These are phyloP conservation scores for Selene dorsalis DNA, from an alignment of 2,797 vertebrate species.

Conservation along the genomic window DNA sequence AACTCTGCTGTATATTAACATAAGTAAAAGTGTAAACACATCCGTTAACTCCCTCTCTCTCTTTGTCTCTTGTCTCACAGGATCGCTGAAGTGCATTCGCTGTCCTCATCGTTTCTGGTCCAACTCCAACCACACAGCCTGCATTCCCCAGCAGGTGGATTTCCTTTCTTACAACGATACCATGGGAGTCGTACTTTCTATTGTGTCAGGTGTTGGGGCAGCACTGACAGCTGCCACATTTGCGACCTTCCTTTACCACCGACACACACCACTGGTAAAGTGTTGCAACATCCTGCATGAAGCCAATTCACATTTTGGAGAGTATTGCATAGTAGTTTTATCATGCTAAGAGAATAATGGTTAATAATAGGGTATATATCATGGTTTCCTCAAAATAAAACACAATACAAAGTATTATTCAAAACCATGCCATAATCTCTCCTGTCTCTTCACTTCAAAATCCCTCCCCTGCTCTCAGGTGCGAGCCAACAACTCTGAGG, in stretches of 20 bases:
- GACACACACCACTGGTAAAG: conserved; percentile 57
- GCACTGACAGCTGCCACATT: conserved; percentile 57
- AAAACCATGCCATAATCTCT: neutral
- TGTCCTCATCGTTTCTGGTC: conserved; percentile 69
- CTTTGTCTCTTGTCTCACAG: conserved; percentile 34
- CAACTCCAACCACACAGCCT: conserved; percentile 51
- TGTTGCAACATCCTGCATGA: neutral
- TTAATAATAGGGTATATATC: neutral
- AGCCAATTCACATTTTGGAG: conserved; percentile 12
- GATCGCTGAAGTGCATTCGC: conserved; percentile 54
- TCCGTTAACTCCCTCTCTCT: neutral
- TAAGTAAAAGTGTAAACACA: neutral
- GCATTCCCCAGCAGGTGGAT: conserved; percentile 62
- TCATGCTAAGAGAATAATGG: conserved; percentile 5
- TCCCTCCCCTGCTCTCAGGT: conserved; percentile 34
- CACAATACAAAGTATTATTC: neutral
- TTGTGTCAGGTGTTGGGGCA: conserved; percentile 62
- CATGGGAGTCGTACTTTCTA: conserved; percentile 60
- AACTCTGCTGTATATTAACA: neutral
- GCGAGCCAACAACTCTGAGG: conserved; percentile 67
- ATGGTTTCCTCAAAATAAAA: conserved; percentile 8
- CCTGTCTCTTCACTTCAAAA: neutral
- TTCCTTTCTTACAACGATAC: conserved; percentile 55
- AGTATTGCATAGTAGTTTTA: conserved; percentile 10
- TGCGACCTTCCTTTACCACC: conserved; percentile 49